Evolutionary conservation across 2,888 invertebrate species (phyloP), one percentile per base, ranked within the genome.

Genomic region (Eupithecia exiguata): DNA sequence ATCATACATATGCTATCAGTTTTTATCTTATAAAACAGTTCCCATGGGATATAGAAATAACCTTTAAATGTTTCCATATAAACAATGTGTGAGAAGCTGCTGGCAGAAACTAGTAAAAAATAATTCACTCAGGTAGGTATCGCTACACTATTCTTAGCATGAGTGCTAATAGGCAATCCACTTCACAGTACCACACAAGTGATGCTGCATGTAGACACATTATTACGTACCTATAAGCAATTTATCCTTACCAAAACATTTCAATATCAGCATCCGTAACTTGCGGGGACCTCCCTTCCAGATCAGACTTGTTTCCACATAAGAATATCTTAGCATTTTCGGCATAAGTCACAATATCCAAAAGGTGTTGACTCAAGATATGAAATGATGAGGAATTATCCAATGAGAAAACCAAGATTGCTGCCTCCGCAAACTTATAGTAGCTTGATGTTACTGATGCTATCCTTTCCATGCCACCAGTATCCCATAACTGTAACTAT

Each of bases 401-500:
- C 79, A 98, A 93, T 53, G 98, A 97, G 93, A 98, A 99, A 9
- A 98, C 98, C 78, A 99, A 94, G 83, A 99, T 96, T 74, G 98
- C 99, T 76, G 98, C 99, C 89, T 98, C 98, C 5, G 99, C 98
- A 93, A 98, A 98, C 92, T 99, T 98, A 89, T 98, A 99, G 89
- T 99, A 99, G 87, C 98, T 98, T 40, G 98, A 98, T 16, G 99
- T 99, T 30, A 99, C 97, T 5, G 98, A 98, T 66, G 98, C 98
- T 78, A 99, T 98, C 83, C 99, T 95, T 91, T 99, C 99, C 98
- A 99, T 98, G 68, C 99, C 99, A 80, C 98, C 99, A 53, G 99
- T 99, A 88, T 99, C 99, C 98, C 99, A 99, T 81, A 99, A 92
- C 92, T 98, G 98, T 77, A 99, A 93, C 98, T 99, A n/a, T 38